Percentiles rank a stretch among this genome's conserved stretches.
phyloP scores from a whole-genome alignment of 2,113 vertebrate species.

The Perca flavescens region DNA sequence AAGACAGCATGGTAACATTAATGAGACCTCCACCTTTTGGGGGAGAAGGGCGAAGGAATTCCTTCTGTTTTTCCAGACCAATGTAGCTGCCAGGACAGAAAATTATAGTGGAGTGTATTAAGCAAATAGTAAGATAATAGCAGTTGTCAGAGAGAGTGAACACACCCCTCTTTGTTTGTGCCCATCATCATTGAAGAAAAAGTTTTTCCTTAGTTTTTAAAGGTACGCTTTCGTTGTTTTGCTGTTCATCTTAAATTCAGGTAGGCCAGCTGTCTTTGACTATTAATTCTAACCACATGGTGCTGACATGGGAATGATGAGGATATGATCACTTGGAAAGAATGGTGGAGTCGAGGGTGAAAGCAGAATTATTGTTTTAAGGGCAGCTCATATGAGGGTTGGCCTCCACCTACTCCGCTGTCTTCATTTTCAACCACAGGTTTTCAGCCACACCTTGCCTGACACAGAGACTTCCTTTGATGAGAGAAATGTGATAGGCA shows the following conservation, averaged over 20 bases:
- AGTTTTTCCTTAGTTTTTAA: constrained; percentile 26
- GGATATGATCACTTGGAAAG: constrained; percentile 65
- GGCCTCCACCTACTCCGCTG: constrained; percentile 35
- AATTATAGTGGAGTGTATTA: constrained; percentile 51
- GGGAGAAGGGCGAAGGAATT: constrained; percentile 33
- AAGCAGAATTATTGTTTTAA: constrained; percentile 70
- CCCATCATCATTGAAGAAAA: constrained; percentile 32
- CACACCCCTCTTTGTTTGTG: constrained; percentile 27
- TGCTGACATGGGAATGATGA: constrained; percentile 64
- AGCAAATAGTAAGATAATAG: constrained; percentile 56
- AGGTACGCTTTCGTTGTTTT: constrained; percentile 48
- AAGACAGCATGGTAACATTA: constrained; percentile 56
- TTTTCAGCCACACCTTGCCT: constrained; percentile 71
- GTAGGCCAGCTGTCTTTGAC: constrained; percentile 20
- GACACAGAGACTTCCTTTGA: constrained; percentile 72
- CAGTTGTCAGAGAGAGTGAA: constrained; percentile 38
- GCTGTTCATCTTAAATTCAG: constrained; percentile 42
- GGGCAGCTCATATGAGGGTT: constrained; percentile 38
- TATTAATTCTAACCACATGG: constrained; percentile 54
- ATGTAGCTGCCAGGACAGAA: constrained; percentile 51
- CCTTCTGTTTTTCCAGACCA: constrained; percentile 60
- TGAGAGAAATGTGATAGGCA: constrained; percentile 67
- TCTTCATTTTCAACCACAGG: constrained; percentile 62
- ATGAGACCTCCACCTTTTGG: constrained; percentile 58
- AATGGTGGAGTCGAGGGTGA: constrained; percentile 33